Percentiles rank a stretch among this genome's conserved stretches.
phyloP scores from a whole-genome alignment of 2,888 invertebrate genomes.

The Rhamphomyia laevipes region DNA sequence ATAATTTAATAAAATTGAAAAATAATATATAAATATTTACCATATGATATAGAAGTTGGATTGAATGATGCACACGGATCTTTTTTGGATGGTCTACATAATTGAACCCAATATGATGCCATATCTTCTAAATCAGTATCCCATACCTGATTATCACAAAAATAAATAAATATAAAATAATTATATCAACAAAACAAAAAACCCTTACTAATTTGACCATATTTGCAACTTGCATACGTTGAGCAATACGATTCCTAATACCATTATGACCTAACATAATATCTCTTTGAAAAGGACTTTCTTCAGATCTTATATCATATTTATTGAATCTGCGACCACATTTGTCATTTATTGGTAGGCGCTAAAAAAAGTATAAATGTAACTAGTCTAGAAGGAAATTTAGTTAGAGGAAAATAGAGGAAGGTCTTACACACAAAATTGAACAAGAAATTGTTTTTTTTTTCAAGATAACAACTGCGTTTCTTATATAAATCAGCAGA shows the following conservation, averaged over 20 bases:
- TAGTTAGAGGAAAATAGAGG: no score
- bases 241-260: conserved; percentile 17
- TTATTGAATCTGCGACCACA: no score
- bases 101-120: conserved; percentile 11
- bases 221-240: conserved; percentile 16
- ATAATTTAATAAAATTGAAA: no score
- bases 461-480: no score
- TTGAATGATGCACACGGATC: conserved; percentile 14
- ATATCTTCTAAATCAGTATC: conserved; percentile 12
- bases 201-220: conserved; percentile 13
- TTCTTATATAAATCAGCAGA: no score
- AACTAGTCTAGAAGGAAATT: no score
- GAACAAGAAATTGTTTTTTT: no score
- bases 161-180: background rate
- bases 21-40: background rate
- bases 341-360: no score
- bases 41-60: background rate
- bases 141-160: conserved; percentile 12
- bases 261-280: conserved; percentile 17
- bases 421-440: no score
- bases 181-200: background rate
- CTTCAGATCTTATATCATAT: no score
- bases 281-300: background rate
- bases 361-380: no score
- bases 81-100: conserved; percentile 5